Evolutionary conservation across 2,113 vertebrate genomes (phyloP).

Genomic region (Chionomys nivalis): DNA sequence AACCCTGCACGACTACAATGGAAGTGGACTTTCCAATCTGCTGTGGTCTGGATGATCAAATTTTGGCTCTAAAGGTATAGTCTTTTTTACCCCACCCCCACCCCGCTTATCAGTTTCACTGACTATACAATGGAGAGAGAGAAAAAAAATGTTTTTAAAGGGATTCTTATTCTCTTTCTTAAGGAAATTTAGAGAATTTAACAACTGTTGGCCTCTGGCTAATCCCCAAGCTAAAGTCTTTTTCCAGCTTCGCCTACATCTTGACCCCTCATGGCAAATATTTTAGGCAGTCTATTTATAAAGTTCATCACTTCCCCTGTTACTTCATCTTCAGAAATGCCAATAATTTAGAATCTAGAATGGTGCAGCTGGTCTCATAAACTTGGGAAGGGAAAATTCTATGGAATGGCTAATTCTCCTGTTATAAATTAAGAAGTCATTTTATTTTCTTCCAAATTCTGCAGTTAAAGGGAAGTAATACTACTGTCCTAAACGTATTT

Average conservation of each 20-base stretch:
- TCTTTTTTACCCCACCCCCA: neutral
- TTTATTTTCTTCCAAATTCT: slow-evolving; percentile 45
- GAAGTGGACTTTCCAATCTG: slow-evolving; percentile 72
- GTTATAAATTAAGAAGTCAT: slow-evolving; percentile 48
- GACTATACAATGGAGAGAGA: slow-evolving; percentile 37
- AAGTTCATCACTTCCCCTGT: slow-evolving; percentile 76
- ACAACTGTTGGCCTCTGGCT: slow-evolving; percentile 74
- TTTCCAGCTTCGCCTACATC: slow-evolving; percentile 78
- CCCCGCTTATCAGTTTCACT: slow-evolving; percentile 61
- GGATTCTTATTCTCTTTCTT: slow-evolving; percentile 66
- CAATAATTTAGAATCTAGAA: slow-evolving; percentile 76
- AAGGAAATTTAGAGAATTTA: slow-evolving; percentile 71
- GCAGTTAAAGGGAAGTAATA: neutral
- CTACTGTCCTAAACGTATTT: too few relatives aligned
- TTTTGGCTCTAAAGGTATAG: slow-evolving; percentile 74
- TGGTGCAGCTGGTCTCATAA: slow-evolving; percentile 63
- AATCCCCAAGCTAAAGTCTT: slow-evolving; percentile 69
- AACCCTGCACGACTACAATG: slow-evolving; percentile 58
- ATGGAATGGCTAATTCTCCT: slow-evolving; percentile 44
- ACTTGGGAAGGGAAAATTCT: slow-evolving; percentile 27
- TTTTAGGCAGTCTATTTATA: slow-evolving; percentile 80
- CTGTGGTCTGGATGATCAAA: slow-evolving; percentile 76
- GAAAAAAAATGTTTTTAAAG: slow-evolving; percentile 67
- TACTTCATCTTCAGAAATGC: slow-evolving; percentile 79
- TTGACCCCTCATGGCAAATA: slow-evolving; percentile 79